phyloP scores from a whole-genome alignment of 2,113 vertebrate species.

The Caracal caracal region DNA sequence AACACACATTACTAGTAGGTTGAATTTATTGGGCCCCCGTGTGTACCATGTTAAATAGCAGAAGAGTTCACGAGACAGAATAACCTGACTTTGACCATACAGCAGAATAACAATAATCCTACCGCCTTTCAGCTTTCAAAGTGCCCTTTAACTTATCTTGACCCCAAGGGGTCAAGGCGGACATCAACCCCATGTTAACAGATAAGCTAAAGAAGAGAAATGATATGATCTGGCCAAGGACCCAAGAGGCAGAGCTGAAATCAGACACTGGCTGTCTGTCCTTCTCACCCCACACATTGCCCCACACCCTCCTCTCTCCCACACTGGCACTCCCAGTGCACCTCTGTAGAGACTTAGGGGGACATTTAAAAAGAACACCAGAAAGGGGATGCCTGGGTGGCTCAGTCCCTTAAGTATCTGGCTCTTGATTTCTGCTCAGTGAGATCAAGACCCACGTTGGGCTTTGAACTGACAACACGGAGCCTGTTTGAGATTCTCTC shows the following conservation, averaged over 20 bases:
- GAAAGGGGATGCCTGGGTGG: neutral
- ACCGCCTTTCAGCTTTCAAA: neutral
- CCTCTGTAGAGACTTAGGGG: neutral
- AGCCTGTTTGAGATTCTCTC: too few relatives aligned
- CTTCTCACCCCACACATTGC: neutral
- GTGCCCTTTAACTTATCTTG: neutral
- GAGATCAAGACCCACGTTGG: too few relatives aligned
- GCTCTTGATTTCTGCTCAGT: too few relatives aligned
- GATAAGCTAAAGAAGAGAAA: neutral
- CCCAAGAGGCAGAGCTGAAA: neutral
- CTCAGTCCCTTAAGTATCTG: too few relatives aligned
- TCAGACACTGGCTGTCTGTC: fast-evolving
- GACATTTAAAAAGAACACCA: neutral
- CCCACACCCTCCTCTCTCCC: neutral
- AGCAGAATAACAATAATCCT: neutral
- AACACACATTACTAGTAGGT: neutral
- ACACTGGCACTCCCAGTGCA: too few relatives aligned
- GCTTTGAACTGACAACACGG: too few relatives aligned
- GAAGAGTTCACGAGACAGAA: neutral
- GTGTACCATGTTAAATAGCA: neutral
- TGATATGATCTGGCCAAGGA: neutral
- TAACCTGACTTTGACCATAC: neutral
- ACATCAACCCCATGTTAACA: neutral
- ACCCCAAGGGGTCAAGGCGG: neutral
- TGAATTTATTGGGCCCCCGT: neutral